Evolutionary conservation across 35 echinoderm and acorn worm species (phyloP), one percentile per base, ranked within the genome.

Genomic region (Apostichopus californicus): DNA sequence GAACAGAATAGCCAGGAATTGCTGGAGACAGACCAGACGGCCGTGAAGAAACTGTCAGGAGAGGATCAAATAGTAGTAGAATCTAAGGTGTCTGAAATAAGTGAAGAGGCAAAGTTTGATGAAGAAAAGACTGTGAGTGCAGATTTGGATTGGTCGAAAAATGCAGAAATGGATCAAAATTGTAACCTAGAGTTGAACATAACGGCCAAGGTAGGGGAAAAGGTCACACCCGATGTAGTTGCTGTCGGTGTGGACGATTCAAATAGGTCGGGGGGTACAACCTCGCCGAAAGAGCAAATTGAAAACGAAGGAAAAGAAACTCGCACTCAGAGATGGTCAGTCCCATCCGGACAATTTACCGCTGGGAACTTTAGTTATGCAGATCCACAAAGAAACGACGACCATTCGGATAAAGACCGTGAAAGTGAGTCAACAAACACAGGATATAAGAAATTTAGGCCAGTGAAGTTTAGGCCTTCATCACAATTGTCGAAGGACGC

Each of bases 251-350:
- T 6, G 12, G 14, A 73, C 14, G 18, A 73, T 73, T 73, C 23
- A 26, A 56, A 7, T 22, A 52, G 55, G 7, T 57, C 14, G 34
- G 14, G 80, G 72, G 86, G 72, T 26, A 23, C 13, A 18, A 28
- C 52, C 55, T 66, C 24, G 3, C 13, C 5, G n/a, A 21, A 8
- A 14, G 86, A 89, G 34, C 60, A 73, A 8, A 22, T 55, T 4
- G 86, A 10, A 8, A 54, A 24, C 14, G 52, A 53, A 10, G 64
- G 11, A 5, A 72, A 28, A 20, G 64, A 17, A 18, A 89, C 86
- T 72, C 68, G 86, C 6, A 89, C 34, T 26, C 8, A 89, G 14
- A 61, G 86, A 18, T 89, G 60, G 86, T 89, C 86, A 34, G 86
- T 73, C 9, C 86, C 86, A 89, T 9, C 86, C 1, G 86, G 68